A percentile compares a stretch with the other conserved stretches of the same genome.
Evolutionary conservation across 2,113 vertebrate genomes (phyloP).

Genomic region (Rhinogobius similis): DNA sequence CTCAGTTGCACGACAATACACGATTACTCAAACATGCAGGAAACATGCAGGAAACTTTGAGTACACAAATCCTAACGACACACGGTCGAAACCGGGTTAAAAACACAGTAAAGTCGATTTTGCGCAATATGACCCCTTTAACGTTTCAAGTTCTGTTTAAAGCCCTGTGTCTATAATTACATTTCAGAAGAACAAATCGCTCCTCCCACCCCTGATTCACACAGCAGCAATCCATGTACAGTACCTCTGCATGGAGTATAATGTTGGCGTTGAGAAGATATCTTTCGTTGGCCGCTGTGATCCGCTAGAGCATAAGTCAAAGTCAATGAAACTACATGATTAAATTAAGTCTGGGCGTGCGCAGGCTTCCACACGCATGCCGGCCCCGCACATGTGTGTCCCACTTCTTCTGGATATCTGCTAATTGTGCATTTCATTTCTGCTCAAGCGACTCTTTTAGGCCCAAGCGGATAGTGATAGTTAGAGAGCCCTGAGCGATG

Average conservation of each 20-base stretch:
- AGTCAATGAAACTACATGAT: conserved; percentile 55
- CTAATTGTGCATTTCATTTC: conserved; percentile 78
- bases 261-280: neutral
- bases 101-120: no score
- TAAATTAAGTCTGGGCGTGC: conserved; percentile 55
- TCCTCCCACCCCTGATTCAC: neutral
- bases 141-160: neutral
- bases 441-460: conserved; percentile 72
- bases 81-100: no score
- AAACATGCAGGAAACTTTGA: no score
- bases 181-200: neutral
- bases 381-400: conserved; percentile 41
- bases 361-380: conserved; percentile 59
- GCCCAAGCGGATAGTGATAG: conserved; percentile 66
- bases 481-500: conserved; percentile 57
- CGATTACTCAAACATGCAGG: no score
- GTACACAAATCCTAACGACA: no score
- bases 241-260: neutral
- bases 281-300: conserved; percentile 26
- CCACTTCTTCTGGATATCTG: conserved; percentile 71
- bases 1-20: no score
- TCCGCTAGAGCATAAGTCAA: conserved; percentile 44
- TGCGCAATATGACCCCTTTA: no score
- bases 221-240: neutral
- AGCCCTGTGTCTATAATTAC: neutral